Evolutionary conservation across 2,888 invertebrate species (phyloP).

Genomic region (Drosophila nr. perissopoda): DNA sequence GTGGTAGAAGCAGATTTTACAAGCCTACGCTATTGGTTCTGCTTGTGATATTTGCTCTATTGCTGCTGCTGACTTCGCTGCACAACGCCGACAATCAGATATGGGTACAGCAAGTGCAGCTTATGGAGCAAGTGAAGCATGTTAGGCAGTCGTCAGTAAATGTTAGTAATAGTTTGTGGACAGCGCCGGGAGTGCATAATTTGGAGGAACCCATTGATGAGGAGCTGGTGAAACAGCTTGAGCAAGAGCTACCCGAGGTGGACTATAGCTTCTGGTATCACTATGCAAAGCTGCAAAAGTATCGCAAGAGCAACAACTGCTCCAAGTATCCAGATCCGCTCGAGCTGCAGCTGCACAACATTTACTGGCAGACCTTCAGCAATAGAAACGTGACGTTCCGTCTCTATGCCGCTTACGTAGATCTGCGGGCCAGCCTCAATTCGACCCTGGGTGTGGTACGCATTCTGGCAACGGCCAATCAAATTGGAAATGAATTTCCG

Average conservation of each 20-base stretch:
- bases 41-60: constrained; percentile 65
- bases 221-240: constrained; percentile 56
- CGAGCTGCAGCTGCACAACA: constrained; percentile 95
- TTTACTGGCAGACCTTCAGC: constrained; percentile 95
- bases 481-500: constrained; percentile 88
- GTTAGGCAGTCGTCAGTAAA: neutral
- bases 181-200: neutral
- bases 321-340: constrained; percentile 93
- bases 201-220: constrained; percentile 53
- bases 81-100: constrained; percentile 15
- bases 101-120: neutral
- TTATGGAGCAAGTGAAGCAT: neutral
- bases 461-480: constrained; percentile 93
- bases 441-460: constrained; percentile 90
- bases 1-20: constrained; percentile 46
- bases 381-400: constrained; percentile 93
- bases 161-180: neutral
- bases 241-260: constrained; percentile 63
- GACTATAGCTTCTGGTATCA: constrained; percentile 66
- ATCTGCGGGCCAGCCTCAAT: constrained; percentile 89
- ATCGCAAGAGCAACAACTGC: constrained; percentile 85
- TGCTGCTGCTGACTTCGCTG: constrained; percentile 46
- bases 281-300: constrained; percentile 54
- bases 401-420: constrained; percentile 94
- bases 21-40: constrained; percentile 45